Evolutionary conservation across 2,113 vertebrate genomes (phyloP), one percentile per base, ranked within the genome.

Genomic region (Brachypodius melanocephalos): DNA sequence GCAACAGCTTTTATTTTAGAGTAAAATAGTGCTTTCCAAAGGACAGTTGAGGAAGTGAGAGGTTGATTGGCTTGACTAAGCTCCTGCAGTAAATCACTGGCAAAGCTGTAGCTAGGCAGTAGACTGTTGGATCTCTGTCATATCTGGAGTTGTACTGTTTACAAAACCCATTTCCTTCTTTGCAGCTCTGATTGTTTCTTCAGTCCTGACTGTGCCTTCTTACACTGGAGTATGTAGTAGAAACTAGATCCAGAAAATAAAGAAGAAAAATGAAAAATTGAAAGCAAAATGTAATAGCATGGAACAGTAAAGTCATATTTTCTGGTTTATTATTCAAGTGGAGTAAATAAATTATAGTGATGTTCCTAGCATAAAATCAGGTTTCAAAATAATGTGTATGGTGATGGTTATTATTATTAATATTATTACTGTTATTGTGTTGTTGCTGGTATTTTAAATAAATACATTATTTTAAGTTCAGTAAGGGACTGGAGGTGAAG

Each of bases 371-470:
- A 43, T 36, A 84, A 80, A 89, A 55, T 4, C 25, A 62, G 9
- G 2, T 67, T 91, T 82, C 28, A 40, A 59, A 91, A 67, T 40
- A 66, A 40, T 42, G 18, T 73, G 8, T 25, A 6, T 45, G 6
- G 22, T 55, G 6, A 14, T 34, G 12, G 1, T 38, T 6, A 10
- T 22, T 31, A 13, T 61, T 11, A 14, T 58, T 17, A 6, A 20
- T 42, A 8, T 40, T 49, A 1, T 19, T 42, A 0, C 24, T 45
- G 1, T n/a, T 36, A 7, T n/a, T 17, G 10, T 42, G 16, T 17
- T 45, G 12, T 28, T 59, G 58, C 31, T 54, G 12, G 17, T 43
- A 26, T 13, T 46, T 75, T 49, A 48, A 86, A 24, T n/a, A 52
- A 65, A 69, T 14, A 6, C 2, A 13, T 42, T 1, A 20, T 78